A percentile compares a stretch with the other conserved stretches of the same genome.
Conservation (phyloP, 2,113 vertebrate species). For the Philantomba maxwellii region DNA sequence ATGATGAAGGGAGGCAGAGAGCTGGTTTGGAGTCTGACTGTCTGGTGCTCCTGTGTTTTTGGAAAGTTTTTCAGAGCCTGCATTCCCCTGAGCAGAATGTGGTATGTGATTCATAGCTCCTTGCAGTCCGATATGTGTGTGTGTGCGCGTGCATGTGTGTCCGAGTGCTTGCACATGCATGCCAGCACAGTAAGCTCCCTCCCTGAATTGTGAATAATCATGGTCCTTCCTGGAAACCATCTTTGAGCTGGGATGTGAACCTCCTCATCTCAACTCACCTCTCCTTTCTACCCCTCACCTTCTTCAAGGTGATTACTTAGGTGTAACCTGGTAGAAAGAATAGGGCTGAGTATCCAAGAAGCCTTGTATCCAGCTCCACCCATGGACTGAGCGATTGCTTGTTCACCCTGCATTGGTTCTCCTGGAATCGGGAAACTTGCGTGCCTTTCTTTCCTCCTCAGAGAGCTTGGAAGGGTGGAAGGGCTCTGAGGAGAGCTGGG, state of each 20-base stretch:
- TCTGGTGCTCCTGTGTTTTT: background rate
- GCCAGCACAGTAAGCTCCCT: background rate
- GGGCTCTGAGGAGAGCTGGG: background rate
- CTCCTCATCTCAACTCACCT: background rate
- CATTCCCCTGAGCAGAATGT: background rate
- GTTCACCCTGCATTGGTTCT: background rate
- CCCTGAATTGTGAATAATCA: background rate
- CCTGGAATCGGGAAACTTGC: accelerated
- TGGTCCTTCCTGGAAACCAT: background rate
- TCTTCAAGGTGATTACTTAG: background rate
- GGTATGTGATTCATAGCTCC: background rate
- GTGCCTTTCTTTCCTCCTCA: background rate
- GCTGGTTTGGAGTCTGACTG: background rate
- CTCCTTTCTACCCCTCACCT: background rate
- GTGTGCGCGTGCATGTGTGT: background rate
- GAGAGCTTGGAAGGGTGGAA: background rate
- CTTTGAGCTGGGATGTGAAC: background rate
- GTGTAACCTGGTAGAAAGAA: background rate
- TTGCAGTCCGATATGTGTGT: background rate
- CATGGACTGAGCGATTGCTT: background rate
- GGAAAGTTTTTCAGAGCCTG: background rate
- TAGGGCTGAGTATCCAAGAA: background rate
- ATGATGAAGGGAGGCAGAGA: background rate
- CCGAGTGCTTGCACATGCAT: accelerated
- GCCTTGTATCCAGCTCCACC: background rate